Evolutionary conservation across 1,140 invertebrate genomes (phyloP).

Genomic region (Melipona quadrifasciata): DNA sequence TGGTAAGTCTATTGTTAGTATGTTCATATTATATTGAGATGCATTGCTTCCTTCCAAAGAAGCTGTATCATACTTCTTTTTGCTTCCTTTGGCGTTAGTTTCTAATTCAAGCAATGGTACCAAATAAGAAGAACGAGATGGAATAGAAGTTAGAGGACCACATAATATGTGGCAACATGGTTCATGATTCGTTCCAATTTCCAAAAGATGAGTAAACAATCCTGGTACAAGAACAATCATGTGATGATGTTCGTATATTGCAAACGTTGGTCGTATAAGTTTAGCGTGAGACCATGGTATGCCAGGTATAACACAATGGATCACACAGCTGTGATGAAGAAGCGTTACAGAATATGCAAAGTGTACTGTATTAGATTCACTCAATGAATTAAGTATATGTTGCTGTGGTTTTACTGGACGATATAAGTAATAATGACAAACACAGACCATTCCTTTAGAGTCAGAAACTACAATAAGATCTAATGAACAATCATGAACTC

Average conservation of each 20-base stretch:
- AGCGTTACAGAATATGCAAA: conserved; percentile 92
- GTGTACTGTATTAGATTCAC: conserved; percentile 86
- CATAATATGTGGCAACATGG: conserved; percentile 90
- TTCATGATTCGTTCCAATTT: conserved; percentile 90
- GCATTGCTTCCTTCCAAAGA: conserved; percentile 55
- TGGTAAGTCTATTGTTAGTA: conserved; percentile 84
- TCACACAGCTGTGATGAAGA: conserved; percentile 90
- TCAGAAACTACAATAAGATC: conserved; percentile 90
- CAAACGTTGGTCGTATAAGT: conserved; percentile 88
- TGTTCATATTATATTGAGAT: conserved; percentile 51
- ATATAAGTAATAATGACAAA: conserved; percentile 93
- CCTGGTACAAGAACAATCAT: conserved; percentile 90
- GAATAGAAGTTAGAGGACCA: conserved; percentile 82
- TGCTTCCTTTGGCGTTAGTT: conserved; percentile 28
- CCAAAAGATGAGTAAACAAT: conserved; percentile 90
- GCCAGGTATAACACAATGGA: conserved; percentile 90
- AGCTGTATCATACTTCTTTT: conserved; percentile 53
- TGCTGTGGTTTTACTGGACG: conserved; percentile 86
- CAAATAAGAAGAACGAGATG: conserved; percentile 84
- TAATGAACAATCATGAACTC: conserved; percentile 90
- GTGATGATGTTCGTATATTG: conserved; percentile 88
- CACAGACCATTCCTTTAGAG: conserved; percentile 88
- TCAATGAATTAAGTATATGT: conserved; percentile 82
- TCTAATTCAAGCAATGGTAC: conserved; percentile 82
- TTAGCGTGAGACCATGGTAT: conserved; percentile 89